These are phyloP conservation scores for Megamerina dolium DNA, from an alignment of 2,888 invertebrate species.

Conservation along the genomic window DNA sequence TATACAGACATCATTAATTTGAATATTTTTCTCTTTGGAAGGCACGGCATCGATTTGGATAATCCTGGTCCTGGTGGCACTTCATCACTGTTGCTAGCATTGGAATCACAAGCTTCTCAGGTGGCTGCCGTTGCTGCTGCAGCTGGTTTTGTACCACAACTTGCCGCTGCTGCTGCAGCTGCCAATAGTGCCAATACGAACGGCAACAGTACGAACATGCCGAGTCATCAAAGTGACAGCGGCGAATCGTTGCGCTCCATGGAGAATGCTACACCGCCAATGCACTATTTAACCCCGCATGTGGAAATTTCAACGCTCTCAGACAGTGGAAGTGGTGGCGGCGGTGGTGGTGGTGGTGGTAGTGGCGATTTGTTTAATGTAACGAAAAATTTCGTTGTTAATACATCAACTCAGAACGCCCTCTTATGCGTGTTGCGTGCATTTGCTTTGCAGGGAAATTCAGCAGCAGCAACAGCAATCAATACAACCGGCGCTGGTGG, in stretches of 20 bases:
- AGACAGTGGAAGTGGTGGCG: conserved; percentile 67
- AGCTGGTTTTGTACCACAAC: conserved; percentile 35
- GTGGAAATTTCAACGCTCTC: conserved; percentile 88
- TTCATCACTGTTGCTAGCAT: conserved; percentile 63
- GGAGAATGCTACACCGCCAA: conserved; percentile 84
- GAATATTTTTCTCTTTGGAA: conserved; percentile 32
- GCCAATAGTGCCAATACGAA: conserved; percentile 31
- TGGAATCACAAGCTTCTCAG: conserved; percentile 58
- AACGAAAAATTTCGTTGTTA: conserved; percentile 31
- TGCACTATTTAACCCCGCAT: conserved; percentile 87
- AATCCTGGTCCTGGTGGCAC: conserved; percentile 81
- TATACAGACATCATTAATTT: too few species aligned
- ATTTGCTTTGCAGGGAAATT: conserved; percentile 44
- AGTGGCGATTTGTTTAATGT: conserved; percentile 55
- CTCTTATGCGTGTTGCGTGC: conserved; percentile 34
- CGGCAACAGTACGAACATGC: conserved; percentile 35
- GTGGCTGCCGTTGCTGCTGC: conserved; percentile 54
- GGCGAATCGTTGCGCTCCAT: conserved; percentile 77
- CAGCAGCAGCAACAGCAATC: too few species aligned
- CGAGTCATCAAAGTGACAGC: conserved; percentile 77
- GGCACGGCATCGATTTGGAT: conserved; percentile 85
- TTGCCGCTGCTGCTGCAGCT: conserved; percentile 44
- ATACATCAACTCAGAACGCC: conserved; percentile 18
- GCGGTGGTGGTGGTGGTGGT: too few species aligned
- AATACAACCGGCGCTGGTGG: conserved; percentile 4